A percentile compares a stretch with the other conserved stretches of the same genome.
phyloP scores from a whole-genome alignment of 2,888 invertebrate genomes.

The Listrodromus nycthemerus region DNA sequence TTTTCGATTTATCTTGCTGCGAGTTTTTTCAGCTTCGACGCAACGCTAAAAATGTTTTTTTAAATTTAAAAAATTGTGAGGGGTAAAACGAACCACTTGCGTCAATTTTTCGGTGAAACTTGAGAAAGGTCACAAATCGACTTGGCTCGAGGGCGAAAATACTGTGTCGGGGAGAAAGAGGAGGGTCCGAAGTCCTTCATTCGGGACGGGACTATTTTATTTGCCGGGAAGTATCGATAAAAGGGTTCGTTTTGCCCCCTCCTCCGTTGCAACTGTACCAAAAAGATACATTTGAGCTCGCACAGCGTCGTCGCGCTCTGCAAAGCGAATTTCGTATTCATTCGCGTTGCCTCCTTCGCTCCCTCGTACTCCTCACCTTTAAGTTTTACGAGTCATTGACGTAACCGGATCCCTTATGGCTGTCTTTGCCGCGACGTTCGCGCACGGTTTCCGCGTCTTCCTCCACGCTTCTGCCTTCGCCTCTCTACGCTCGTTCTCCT shows the following conservation, averaged over 20 bases:
- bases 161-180: too few species aligned
- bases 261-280: not conserved
- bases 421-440: constrained; percentile 12
- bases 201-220: too few species aligned
- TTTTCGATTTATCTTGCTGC: too few species aligned
- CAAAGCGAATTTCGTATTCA: constrained; percentile 70
- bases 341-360: constrained; percentile 58
- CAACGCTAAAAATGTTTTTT: too few species aligned
- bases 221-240: too few species aligned
- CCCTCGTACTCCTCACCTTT: constrained; percentile 49
- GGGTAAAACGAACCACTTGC: too few species aligned
- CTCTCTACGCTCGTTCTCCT: constrained; percentile 29
- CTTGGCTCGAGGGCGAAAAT: too few species aligned
- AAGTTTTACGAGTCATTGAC: constrained; percentile 64
- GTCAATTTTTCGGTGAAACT: too few species aligned
- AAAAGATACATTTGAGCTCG: constrained; percentile 29
- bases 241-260: not conserved
- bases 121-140: too few species aligned
- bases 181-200: too few species aligned
- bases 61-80: too few species aligned
- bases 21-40: too few species aligned
- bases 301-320: constrained; percentile 26
- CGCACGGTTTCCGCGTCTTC: constrained; percentile 17
- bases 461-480: constrained; percentile 9
- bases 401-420: constrained; percentile 22